phyloP scores from a whole-genome alignment of 1,140 invertebrate species.

The Pogonognathellus flavescens region DNA sequence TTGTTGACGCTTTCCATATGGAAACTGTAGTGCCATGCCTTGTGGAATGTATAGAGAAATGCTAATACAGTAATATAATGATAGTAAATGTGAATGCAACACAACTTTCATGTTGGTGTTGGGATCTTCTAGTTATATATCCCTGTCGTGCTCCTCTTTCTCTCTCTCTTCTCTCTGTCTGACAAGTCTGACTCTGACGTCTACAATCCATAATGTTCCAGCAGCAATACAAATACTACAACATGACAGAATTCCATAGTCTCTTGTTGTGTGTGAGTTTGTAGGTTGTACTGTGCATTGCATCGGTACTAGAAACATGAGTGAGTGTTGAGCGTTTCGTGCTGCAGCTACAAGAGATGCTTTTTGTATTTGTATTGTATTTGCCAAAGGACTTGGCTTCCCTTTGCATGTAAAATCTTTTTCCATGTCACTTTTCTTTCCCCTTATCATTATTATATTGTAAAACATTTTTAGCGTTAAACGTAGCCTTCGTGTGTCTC shows the following conservation, averaged over 20 bases:
- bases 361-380: too few relatives aligned
- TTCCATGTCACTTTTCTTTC: too few relatives aligned
- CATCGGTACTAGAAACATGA: not conserved
- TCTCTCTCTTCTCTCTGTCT: not conserved
- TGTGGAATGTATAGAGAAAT: not conserved
- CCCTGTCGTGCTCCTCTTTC: not conserved
- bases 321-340: too few relatives aligned
- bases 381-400: too few relatives aligned
- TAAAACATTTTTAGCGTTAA: too few relatives aligned
- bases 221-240: conserved; percentile 17
- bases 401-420: too few relatives aligned
- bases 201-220: conserved; percentile 21
- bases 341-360: too few relatives aligned
- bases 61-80: not conserved
- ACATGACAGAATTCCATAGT: conserved; percentile 19
- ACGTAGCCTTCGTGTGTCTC: too few relatives aligned
- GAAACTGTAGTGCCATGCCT: too few relatives aligned
- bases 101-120: not conserved
- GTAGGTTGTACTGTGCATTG: not conserved
- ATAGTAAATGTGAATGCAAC: conserved; percentile 16
- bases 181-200: conserved; percentile 44
- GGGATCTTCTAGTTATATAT: not conserved
- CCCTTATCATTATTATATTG: too few relatives aligned
- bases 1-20: too few relatives aligned
- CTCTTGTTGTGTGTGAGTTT: not conserved